phyloP scores from a whole-genome alignment of 1,140 invertebrate species.

The Hydropsyche tenuis region DNA sequence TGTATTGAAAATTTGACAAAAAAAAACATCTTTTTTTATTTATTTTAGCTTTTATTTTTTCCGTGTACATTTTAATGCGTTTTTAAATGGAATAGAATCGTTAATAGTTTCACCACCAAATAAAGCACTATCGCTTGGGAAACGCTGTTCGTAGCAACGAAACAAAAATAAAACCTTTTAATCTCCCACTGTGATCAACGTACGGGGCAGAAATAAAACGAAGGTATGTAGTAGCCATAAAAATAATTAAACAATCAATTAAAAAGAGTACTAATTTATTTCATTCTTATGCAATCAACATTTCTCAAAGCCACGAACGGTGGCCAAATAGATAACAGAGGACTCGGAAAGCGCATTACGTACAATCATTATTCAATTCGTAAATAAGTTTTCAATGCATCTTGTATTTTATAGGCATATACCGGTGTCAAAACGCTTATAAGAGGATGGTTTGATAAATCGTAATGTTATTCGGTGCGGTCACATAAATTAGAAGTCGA shows the following conservation, averaged over 20 bases:
- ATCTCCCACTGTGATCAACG: slow-evolving; percentile 26
- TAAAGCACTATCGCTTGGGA: slow-evolving; percentile 14
- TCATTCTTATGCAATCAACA: neutral
- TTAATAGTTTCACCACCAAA: too few species aligned
- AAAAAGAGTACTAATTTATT: slow-evolving; percentile 36
- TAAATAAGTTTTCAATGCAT: too few species aligned
- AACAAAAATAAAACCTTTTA: slow-evolving; percentile 33
- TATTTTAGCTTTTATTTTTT: too few species aligned
- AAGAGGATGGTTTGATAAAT: too few species aligned
- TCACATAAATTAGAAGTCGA: slow-evolving; percentile 32
- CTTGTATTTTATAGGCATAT: too few species aligned
- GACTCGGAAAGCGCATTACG: too few species aligned
- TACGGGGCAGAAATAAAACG: slow-evolving; percentile 22
- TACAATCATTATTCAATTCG: too few species aligned
- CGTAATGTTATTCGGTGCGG: neutral
- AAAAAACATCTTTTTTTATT: too few species aligned
- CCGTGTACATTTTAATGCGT: too few species aligned
- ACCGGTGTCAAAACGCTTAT: too few species aligned
- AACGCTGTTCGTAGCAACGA: neutral
- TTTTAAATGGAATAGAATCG: too few species aligned
- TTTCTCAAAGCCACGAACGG: neutral
- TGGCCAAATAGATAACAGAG: neutral
- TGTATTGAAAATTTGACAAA: too few species aligned
- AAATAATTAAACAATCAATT: slow-evolving; percentile 41
- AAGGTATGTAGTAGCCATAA: slow-evolving; percentile 34